A percentile compares a stretch with the other conserved stretches of the same genome.
Conservation (phyloP, 2,797 vertebrate species). For the Acropternis orthonyx region DNA sequence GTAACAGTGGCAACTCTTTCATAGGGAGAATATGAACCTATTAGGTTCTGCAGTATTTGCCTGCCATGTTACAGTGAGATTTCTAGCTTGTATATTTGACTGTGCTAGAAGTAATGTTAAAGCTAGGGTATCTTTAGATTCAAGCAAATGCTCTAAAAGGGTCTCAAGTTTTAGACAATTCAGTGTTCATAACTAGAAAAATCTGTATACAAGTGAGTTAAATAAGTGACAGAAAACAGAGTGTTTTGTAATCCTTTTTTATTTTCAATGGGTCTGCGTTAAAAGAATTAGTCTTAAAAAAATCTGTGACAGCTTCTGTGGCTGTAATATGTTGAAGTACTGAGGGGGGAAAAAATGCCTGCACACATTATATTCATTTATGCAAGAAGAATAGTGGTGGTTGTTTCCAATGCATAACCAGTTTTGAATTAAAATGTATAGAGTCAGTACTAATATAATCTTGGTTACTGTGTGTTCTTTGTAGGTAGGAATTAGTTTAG, state of each 20-base stretch:
- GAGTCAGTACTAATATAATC: background rate
- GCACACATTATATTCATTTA: background rate
- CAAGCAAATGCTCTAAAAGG: background rate
- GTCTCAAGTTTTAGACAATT: background rate
- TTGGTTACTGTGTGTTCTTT: background rate
- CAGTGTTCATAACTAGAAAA: background rate
- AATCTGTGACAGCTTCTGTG: fast-evolving
- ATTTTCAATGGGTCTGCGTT: background rate
- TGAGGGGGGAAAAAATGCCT: fast-evolving
- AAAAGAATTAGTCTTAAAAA: background rate
- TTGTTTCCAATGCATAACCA: background rate
- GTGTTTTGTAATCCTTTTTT: background rate
- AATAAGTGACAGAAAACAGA: background rate
- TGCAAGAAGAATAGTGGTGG: background rate
- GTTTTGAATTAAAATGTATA: background rate
- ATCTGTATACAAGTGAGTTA: background rate
- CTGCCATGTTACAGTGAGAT: background rate
- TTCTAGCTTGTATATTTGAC: background rate
- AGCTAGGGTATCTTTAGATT: background rate
- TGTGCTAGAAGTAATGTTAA: background rate
- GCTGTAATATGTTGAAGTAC: background rate
- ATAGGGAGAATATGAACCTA: background rate
- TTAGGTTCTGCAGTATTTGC: background rate
- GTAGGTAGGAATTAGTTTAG: background rate
- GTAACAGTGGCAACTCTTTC: background rate